phyloP scores from a whole-genome alignment of 2,113 vertebrate species.

The Leucopternis melanops region DNA sequence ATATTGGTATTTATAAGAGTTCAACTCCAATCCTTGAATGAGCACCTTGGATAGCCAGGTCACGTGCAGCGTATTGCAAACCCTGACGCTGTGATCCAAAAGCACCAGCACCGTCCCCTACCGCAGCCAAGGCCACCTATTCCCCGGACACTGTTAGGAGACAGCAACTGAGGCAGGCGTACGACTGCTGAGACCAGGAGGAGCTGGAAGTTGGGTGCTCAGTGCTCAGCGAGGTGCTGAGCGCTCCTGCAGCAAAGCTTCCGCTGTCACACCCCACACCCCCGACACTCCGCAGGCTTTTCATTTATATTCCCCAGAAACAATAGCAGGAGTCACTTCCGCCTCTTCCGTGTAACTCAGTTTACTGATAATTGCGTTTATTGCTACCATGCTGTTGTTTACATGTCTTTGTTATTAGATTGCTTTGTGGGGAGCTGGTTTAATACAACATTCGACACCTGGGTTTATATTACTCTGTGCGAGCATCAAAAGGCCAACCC shows the following conservation, averaged over 20 bases:
- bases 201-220: no score
- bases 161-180: no score
- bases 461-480: neutral
- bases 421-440: neutral
- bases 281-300: accelerated
- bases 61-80: accelerated
- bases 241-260: accelerated
- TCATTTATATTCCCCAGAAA: neutral
- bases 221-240: neutral
- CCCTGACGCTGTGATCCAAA: neutral
- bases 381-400: neutral
- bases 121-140: neutral
- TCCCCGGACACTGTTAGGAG: neutral
- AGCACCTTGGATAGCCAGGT: neutral
- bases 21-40: neutral
- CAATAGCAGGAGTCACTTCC: neutral
- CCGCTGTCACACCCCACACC: neutral
- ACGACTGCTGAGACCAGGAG: accelerated
- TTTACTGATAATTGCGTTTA: neutral
- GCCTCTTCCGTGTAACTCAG: neutral
- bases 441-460: neutral
- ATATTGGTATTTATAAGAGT: neutral
- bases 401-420: neutral
- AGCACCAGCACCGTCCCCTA: neutral
- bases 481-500: neutral